These are phyloP conservation scores for Aphrophora alni DNA, from an alignment of 2,888 invertebrate species.

Conservation along the genomic window DNA sequence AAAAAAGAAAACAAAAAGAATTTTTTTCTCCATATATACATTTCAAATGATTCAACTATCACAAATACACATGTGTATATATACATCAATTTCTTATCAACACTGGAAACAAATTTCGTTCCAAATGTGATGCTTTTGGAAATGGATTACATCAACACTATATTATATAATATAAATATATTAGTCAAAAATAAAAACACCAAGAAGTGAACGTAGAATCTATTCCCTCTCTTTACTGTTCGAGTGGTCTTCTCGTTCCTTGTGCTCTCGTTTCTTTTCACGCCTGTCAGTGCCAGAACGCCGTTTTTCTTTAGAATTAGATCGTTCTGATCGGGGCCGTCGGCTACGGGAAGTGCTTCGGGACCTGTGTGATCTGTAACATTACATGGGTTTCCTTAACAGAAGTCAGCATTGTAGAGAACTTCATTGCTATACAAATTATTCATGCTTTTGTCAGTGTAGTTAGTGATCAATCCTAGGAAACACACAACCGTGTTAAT, in stretches of 20 bases:
- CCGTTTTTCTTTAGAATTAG: slow-evolving; percentile 51
- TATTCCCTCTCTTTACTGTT: slow-evolving; percentile 30
- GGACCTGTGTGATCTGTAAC: slow-evolving; percentile 49
- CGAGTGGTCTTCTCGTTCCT: slow-evolving; percentile 38
- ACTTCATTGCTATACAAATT: too few species aligned
- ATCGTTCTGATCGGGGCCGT: slow-evolving; percentile 50
- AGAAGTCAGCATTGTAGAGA: too few species aligned
- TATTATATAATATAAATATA: not conserved
- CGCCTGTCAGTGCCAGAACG: slow-evolving; percentile 40
- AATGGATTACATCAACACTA: not conserved
- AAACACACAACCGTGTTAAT: too few species aligned
- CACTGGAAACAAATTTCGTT: not conserved
- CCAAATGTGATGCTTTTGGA: not conserved
- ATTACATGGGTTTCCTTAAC: not conserved
- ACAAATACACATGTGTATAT: not conserved
- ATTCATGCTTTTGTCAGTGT: too few species aligned
- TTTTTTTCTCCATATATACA: too few species aligned
- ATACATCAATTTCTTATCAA: not conserved
- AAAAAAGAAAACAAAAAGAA: too few species aligned
- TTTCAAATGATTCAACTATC: not conserved
- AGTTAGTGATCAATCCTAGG: too few species aligned
- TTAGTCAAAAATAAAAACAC: not conserved
- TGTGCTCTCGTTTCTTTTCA: slow-evolving; percentile 42
- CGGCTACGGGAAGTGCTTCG: slow-evolving; percentile 51
- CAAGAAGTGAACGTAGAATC: not conserved